A percentile compares a stretch with the other conserved stretches of the same genome.
phyloP scores from a whole-genome alignment of 1,140 invertebrate species.

The Nymphalis io region DNA sequence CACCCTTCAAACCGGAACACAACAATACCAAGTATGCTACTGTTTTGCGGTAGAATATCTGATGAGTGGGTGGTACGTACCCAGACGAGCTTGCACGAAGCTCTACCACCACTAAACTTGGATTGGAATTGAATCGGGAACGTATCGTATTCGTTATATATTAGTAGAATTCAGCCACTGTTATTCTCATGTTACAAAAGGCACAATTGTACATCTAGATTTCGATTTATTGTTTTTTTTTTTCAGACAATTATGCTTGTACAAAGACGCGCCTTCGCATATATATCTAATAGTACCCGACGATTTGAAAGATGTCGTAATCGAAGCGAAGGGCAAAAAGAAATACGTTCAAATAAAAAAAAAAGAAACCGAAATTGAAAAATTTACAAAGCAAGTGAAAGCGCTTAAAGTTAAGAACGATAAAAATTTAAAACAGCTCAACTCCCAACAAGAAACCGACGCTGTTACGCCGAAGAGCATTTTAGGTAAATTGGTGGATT shows the following conservation, averaged over 20 bases:
- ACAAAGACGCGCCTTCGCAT: conserved; percentile 46
- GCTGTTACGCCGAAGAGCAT: background rate
- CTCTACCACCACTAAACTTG: too few relatives aligned
- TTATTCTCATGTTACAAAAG: too few relatives aligned
- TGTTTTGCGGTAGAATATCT: too few relatives aligned
- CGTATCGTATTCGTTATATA: too few relatives aligned
- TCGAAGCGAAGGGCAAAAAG: background rate
- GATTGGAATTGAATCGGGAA: too few relatives aligned
- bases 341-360: background rate
- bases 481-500: conserved; percentile 36
- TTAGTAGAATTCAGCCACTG: too few relatives aligned
- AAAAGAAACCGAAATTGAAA: background rate
- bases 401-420: background rate
- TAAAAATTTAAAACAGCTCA: background rate
- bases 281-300: conserved; percentile 49
- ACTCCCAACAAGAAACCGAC: background rate
- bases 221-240: conserved; percentile 12
- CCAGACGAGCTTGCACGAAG: too few relatives aligned
- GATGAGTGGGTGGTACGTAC: too few relatives aligned
- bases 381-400: background rate
- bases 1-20: too few relatives aligned
- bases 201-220: too few relatives aligned
- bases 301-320: conserved; percentile 38
- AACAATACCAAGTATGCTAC: too few relatives aligned
- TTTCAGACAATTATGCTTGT: conserved; percentile 49